These are phyloP conservation scores for Hydropsyche betteni DNA, from an alignment of 2,888 invertebrate species.

Conservation along the genomic window DNA sequence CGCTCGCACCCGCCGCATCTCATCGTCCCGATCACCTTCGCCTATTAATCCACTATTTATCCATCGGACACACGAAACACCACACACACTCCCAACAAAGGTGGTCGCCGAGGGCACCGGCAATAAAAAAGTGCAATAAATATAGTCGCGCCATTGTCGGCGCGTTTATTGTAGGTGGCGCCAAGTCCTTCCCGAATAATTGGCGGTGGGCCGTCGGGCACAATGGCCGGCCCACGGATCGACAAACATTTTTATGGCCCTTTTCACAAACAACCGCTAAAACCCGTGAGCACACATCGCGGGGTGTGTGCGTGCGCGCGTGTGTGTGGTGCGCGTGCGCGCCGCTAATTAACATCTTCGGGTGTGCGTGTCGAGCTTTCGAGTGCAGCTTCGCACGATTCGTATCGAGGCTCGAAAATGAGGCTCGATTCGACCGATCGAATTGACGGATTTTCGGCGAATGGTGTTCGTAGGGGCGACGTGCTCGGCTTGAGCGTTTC, in stretches of 20 bases:
- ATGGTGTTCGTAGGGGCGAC: too few relatives aligned
- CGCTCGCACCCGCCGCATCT: too few relatives aligned
- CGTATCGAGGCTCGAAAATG: too few relatives aligned
- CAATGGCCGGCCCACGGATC: conserved; percentile 20
- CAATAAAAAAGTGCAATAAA: conserved; percentile 16
- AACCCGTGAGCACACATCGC: conserved; percentile 39
- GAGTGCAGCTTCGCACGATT: too few relatives aligned
- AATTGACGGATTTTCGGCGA: too few relatives aligned
- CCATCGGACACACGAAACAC: neutral
- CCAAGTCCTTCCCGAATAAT: conserved; percentile 38
- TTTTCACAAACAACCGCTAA: conserved; percentile 51
- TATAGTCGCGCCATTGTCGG: conserved; percentile 40
- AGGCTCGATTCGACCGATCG: too few relatives aligned
- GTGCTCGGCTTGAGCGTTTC: too few relatives aligned
- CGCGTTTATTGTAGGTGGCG: conserved; percentile 43
- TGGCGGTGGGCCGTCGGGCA: conserved; percentile 2
- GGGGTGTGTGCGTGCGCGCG: too few relatives aligned
- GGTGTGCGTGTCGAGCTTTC: too few relatives aligned
- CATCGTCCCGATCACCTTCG: too few relatives aligned
- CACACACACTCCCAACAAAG: neutral
- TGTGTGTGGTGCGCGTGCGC: too few relatives aligned
- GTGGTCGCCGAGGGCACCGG: neutral
- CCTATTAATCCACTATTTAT: neutral
- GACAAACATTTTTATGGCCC: conserved; percentile 42
- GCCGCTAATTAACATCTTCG: too few relatives aligned